Percentiles rank a stretch among this genome's conserved stretches.
phyloP scores from a whole-genome alignment of 2,888 invertebrate species.

The Chymomyza fuscimana region DNA sequence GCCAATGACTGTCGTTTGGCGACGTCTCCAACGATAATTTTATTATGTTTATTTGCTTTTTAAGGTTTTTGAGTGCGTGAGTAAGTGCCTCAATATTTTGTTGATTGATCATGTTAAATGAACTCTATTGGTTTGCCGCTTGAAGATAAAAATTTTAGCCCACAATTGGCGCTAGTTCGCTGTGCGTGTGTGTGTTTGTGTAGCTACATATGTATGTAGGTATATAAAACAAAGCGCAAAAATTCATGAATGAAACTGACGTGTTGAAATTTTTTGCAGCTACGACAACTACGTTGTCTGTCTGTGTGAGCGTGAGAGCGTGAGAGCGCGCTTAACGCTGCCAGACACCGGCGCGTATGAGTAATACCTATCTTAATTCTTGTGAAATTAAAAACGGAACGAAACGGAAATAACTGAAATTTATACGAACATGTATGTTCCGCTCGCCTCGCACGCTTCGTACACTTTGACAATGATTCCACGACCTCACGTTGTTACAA shows the following conservation, averaged over 20 bases:
- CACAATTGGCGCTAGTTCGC: constrained; percentile 6
- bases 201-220: neutral
- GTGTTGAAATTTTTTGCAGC: neutral
- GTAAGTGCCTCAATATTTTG: constrained; percentile 45
- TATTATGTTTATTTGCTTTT: no score
- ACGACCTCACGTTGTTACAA: neutral
- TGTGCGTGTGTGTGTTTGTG: neutral
- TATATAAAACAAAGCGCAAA: constrained; percentile 29
- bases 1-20: neutral
- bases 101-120: constrained; percentile 60
- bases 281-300: constrained; percentile 16
- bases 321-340: constrained; percentile 32
- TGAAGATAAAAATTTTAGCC: constrained; percentile 58
- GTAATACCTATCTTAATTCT: constrained; percentile 70
- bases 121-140: constrained; percentile 19
- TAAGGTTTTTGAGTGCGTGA: neutral
- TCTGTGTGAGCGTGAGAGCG: constrained; percentile 24
- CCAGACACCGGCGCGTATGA: constrained; percentile 69
- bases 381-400: constrained; percentile 64
- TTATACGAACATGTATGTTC: constrained; percentile 25
- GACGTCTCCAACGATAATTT: constrained; percentile 38
- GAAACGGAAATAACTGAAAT: constrained; percentile 74
- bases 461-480: no score
- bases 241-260: constrained; percentile 63
- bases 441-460: neutral